Evolutionary conservation across 2,113 vertebrate species (phyloP), one percentile per base, ranked within the genome.

Genomic region (Brachionichthys hirsutus): DNA sequence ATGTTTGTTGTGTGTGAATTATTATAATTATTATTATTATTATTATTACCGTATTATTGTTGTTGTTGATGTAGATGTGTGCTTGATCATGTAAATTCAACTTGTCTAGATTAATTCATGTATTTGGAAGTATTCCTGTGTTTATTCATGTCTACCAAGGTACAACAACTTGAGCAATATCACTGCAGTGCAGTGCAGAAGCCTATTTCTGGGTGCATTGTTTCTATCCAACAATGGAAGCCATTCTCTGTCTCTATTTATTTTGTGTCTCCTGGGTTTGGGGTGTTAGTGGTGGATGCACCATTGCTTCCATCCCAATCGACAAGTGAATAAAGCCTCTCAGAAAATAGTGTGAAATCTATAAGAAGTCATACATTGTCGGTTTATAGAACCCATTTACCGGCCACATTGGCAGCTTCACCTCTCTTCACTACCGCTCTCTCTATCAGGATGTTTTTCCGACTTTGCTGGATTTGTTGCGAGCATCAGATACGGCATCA

Each of bases 391-490:
- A 18, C 24, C 53, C 69, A 81, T 78, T 86, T 83, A 70, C 24
- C 49, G 77, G 81, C 79, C 72, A 67, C 57, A 76, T 87, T 83
- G 75, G 62, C 71, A 55, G 72, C 77, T 61, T 64, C n/a, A n/a
- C n/a, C n/a, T n/a, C n/a, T n/a, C n/a, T n/a, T n/a, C 75, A 75
- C 77, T 78, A 73, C 70, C 59, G 74, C 36, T 66, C 54, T 66
- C 70, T 66, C 59, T 70, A 65, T 61, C 78, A 62, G 62, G 78
- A 80, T 84, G 62, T 69, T 57, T 84, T 85, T 89, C 82, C 85
- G 73, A 84, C 85, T 80, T 85, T 85, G 72, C 78, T 84, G 77
- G 71, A 72, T 85, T 83, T 86, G 80, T 84, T 85, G 64, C 84
- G 80, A 88, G 70, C 70, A 77, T 66, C 34, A 51, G 48, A 87